These are phyloP conservation scores for Amiota mariae DNA, from an alignment of 2,888 invertebrate species.

Conservation along the genomic window DNA sequence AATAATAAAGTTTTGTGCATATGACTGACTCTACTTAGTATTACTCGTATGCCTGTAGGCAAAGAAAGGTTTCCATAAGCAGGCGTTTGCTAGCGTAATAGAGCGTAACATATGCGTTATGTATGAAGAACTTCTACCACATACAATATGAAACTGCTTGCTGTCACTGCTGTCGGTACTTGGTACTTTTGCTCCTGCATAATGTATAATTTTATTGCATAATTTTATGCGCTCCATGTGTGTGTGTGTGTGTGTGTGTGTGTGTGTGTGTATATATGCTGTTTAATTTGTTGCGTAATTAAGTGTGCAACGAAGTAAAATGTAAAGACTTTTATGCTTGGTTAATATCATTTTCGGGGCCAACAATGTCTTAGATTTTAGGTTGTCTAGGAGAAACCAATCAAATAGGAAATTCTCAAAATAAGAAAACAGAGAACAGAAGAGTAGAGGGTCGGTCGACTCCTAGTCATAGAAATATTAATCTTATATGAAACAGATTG, in stretches of 20 bases:
- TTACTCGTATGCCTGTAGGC: slow-evolving; percentile 21
- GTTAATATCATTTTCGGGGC: slow-evolving; percentile 3
- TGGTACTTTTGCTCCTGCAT: slow-evolving; percentile 56
- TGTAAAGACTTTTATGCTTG: neutral
- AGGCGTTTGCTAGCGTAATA: too few relatives aligned
- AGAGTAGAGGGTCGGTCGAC: too few relatives aligned
- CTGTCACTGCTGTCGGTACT: slow-evolving; percentile 34
- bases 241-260: too few relatives aligned
- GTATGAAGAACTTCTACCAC: neutral
- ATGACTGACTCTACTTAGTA: slow-evolving; percentile 1
- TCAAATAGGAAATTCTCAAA: too few relatives aligned
- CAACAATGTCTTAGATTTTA: too few relatives aligned
- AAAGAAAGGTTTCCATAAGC: neutral
- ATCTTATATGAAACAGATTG: too few relatives aligned
- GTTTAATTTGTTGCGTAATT: slow-evolving; percentile 68
- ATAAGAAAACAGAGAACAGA: too few relatives aligned
- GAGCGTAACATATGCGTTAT: too few relatives aligned
- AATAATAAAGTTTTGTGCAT: slow-evolving; percentile 53
- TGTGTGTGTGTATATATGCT: too few relatives aligned
- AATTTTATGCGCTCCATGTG: slow-evolving; percentile 34
- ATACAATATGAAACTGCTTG: too few relatives aligned
- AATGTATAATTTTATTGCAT: slow-evolving; percentile 63
- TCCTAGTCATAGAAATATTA: too few relatives aligned
- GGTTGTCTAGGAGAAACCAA: too few relatives aligned
- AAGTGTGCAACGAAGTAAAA: slow-evolving; percentile 50